Base-by-base conservation (phyloP, 1,140 invertebrate species). In the Diplogasteroides magnus region DNA sequence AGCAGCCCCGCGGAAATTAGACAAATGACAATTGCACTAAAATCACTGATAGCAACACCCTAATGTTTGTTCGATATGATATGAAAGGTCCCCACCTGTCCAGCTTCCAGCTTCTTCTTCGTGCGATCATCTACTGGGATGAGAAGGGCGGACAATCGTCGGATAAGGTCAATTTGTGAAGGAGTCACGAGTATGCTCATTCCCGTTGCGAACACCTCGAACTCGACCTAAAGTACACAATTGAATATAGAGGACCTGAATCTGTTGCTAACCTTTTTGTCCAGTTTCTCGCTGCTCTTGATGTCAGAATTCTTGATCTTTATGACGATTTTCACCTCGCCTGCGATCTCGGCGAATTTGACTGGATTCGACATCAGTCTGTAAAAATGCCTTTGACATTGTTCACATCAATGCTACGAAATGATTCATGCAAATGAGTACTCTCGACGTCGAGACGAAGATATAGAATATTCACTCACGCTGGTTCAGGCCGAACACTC, bases 161-260 rank as follows among this genome's bases (percentile, higher is more conserved):
- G 64, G 1, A 71, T n/a, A 15, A 71, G 61, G 13, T 71, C 69
- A 28, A 71, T 48, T 55, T 71, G 69, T 6, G 69, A 71, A 11
- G 69, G 26, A 2, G 59, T 71, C 2, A 57, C 56, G 63, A 71
- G 64, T 1, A 71, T 31, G 23, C 65, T 71, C 1, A 71, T 25
- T 25, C 63, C 69, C 32, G 59, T 71, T 1, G 56, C 25, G 31
- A 58, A 61, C 11, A 71, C 48, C 13, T 65, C 61, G 1, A 63
- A 26, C n/a, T 71, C 61, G 23, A 65, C 31, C 57, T 71, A 23
- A 64, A 64, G 19, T 64, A 0, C 29, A 57, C 25, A 31, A 31
- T 2, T 70, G 32, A 59, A 64, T 6, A 59, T 58, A 61, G 32
- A 25, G n/a, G n/a, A n/a, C n/a, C n/a, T 28, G 25, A 48, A 48